phyloP scores from a whole-genome alignment of 1,140 invertebrate species.

The Helicorthomorpha holstii region DNA sequence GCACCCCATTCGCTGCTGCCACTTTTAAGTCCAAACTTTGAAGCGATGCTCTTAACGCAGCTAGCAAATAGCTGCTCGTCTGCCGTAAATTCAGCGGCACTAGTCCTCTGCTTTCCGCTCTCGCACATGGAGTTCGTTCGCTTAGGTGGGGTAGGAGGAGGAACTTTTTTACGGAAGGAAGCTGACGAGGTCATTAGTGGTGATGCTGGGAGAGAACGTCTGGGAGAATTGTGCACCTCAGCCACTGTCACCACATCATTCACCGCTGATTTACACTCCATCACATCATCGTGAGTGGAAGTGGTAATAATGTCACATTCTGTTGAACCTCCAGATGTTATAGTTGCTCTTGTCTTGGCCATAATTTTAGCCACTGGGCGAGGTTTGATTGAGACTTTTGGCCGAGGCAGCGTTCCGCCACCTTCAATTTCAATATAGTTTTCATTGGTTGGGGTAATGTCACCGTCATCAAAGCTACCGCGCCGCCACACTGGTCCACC shows the following conservation, averaged over 20 bases:
- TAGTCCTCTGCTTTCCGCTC: neutral
- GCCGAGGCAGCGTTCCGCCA: constrained; percentile 67
- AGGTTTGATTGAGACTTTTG: constrained; percentile 52
- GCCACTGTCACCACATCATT: neutral
- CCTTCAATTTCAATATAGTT: constrained; percentile 14
- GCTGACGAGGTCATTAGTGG: constrained; percentile 13
- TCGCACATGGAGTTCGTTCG: constrained; percentile 33
- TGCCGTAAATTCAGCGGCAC: neutral
- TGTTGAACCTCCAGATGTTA: constrained; percentile 6
- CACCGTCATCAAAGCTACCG: constrained; percentile 70
- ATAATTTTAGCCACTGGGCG: constrained; percentile 69
- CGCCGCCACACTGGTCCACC: constrained; percentile 46
- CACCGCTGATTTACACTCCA: neutral
- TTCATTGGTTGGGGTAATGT: constrained; percentile 74
- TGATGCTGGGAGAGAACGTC: constrained; percentile 13
- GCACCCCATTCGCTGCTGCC: constrained; percentile 9
- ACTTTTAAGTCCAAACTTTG: constrained; percentile 24
- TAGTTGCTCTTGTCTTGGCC: constrained; percentile 31
- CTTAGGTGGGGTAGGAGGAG: constrained; percentile 72
- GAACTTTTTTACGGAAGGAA: constrained; percentile 34
- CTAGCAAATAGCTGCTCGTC: constrained; percentile 24
- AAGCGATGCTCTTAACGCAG: constrained; percentile 30
- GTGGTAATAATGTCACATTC: constrained; percentile 9
- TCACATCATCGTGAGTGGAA: neutral
- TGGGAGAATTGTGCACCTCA: neutral